These are phyloP conservation scores for Gymnothorax javanicus DNA, from an alignment of 2,797 vertebrate genomes.

Conservation along the genomic window DNA sequence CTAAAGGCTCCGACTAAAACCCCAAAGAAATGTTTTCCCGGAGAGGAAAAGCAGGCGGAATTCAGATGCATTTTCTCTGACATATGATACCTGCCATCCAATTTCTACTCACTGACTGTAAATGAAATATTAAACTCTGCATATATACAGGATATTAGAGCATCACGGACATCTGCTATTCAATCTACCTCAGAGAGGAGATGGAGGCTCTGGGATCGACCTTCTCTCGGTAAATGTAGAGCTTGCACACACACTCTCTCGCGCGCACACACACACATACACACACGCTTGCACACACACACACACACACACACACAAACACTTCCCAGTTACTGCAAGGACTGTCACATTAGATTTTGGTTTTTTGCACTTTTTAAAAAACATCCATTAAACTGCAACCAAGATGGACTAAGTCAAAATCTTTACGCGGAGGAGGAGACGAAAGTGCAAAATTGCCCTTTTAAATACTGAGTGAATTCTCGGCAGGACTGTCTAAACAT, in stretches of 20 bases:
- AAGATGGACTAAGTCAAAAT: background rate
- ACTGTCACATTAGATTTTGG: background rate
- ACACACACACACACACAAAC: too few relatives aligned
- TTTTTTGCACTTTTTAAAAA: background rate
- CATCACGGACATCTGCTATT: slow-evolving; percentile 46
- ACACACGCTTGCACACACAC: too few relatives aligned
- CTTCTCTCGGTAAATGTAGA: background rate
- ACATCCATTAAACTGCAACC: slow-evolving; percentile 8
- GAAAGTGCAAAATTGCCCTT: background rate
- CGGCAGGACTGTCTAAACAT: background rate
- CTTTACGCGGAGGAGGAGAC: background rate
- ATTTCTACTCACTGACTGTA: slow-evolving; percentile 39
- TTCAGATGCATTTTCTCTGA: slow-evolving; percentile 30
- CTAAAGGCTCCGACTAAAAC: slow-evolving; percentile 21
- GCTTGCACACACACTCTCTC: too few relatives aligned
- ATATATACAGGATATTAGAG: slow-evolving; percentile 62
- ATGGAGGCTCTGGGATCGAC: background rate
- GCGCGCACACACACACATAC: too few relatives aligned
- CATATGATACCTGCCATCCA: slow-evolving; percentile 38
- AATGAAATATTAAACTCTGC: slow-evolving; percentile 62
- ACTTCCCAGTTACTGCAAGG: background rate
- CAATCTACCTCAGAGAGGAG: slow-evolving; percentile 32
- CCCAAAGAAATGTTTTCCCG: slow-evolving; percentile 32
- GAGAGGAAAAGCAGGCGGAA: slow-evolving; percentile 17
- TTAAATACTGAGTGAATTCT: background rate